Conservation (phyloP, 1,140 invertebrate species). For the Drosophila littoralis region DNA sequence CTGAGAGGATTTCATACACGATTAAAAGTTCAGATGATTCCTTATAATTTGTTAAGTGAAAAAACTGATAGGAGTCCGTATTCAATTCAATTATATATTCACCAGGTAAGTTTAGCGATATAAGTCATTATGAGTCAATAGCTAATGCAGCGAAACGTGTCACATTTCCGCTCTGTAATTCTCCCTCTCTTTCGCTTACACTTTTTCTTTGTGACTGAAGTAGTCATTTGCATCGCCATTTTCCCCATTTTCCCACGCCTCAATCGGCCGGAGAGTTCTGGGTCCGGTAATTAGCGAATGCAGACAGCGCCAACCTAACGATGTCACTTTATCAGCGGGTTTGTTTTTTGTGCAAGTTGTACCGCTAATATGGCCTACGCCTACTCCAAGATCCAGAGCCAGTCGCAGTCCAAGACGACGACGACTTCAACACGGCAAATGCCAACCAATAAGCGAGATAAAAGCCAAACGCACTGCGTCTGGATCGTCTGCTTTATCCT, state of each 20-base stretch:
- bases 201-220: conserved; percentile 12
- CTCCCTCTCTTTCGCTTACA: background rate
- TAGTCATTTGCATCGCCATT: conserved; percentile 36
- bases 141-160: conserved; percentile 17
- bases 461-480: conserved; percentile 71
- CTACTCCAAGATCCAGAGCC: conserved; percentile 60
- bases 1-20: too few species aligned
- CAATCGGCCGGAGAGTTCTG: conserved; percentile 32
- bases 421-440: conserved; percentile 54
- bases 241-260: conserved; percentile 67
- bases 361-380: conserved; percentile 80
- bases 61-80: too few species aligned
- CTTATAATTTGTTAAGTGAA: too few species aligned
- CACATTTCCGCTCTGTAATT: background rate
- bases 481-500: conserved; percentile 31
- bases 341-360: conserved; percentile 77
- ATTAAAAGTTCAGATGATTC: too few species aligned
- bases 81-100: background rate
- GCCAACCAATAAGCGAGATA: conserved; percentile 64
- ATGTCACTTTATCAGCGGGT: conserved; percentile 81
- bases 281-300: conserved; percentile 71
- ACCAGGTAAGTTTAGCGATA: too few species aligned
- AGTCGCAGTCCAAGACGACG: conserved; percentile 29
- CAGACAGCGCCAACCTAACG: conserved; percentile 80
- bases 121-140: conserved; percentile 24